phyloP scores from a whole-genome alignment of 2,888 invertebrate genomes.

The Didymodactylos carnosus region DNA sequence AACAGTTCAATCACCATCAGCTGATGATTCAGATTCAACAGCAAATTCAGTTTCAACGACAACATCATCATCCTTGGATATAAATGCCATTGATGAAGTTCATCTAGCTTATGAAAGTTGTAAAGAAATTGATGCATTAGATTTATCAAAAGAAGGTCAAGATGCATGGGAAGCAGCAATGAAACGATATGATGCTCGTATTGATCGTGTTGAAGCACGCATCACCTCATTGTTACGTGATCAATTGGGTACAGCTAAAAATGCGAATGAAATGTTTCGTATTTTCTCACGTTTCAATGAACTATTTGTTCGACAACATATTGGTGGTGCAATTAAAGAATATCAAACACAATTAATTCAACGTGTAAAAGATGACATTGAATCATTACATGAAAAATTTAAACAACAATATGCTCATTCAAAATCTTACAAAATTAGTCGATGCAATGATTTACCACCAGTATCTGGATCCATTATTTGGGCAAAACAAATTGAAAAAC shows the following conservation, averaged over 20 bases:
- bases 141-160: slow-evolving; percentile 82
- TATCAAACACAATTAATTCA: slow-evolving; percentile 97
- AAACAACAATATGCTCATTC: slow-evolving; percentile 48
- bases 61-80: slow-evolving; percentile 49
- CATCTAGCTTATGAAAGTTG: slow-evolving; percentile 92
- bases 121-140: slow-evolving; percentile 90
- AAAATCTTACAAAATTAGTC: slow-evolving; percentile 71
- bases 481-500: slow-evolving; percentile 85
- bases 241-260: slow-evolving; percentile 90
- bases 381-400: slow-evolving; percentile 86
- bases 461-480: slow-evolving; percentile 95
- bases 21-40: neutral
- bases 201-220: slow-evolving; percentile 88
- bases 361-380: slow-evolving; percentile 94
- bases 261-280: slow-evolving; percentile 98
- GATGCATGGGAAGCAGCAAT: slow-evolving; percentile 96
- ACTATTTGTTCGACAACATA: slow-evolving; percentile 89
- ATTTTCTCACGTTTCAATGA: slow-evolving; percentile 93
- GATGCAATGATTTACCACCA: slow-evolving; percentile 78
- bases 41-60: neutral
- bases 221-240: slow-evolving; percentile 91
- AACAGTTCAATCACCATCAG: neutral
- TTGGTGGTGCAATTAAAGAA: slow-evolving; percentile 90
- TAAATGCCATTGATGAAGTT: slow-evolving; percentile 72
- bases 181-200: slow-evolving; percentile 84